Conservation (phyloP, 2,797 vertebrate species). For the Myotis pilosus region DNA sequence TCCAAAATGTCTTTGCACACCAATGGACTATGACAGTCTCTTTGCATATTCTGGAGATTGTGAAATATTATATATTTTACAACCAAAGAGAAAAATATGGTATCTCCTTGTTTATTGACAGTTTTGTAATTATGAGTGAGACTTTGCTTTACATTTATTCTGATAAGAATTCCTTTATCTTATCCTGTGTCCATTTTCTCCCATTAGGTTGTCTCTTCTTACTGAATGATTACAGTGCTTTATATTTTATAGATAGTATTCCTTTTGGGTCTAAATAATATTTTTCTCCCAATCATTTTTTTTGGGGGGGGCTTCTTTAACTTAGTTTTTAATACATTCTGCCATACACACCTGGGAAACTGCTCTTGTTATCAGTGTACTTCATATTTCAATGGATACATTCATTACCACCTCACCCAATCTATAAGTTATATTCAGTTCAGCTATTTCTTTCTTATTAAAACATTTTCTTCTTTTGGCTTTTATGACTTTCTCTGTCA, state of each 20-base stretch:
- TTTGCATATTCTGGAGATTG: neutral
- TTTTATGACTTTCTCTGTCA: neutral
- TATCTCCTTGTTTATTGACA: neutral
- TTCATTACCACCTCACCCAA: neutral
- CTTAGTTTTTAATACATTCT: neutral
- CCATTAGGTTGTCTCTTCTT: neutral
- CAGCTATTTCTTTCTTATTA: neutral
- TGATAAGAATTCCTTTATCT: slow-evolving; percentile 3
- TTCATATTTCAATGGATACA: neutral
- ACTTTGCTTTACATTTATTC: neutral
- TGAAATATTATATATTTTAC: slow-evolving; percentile 19
- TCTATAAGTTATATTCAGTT: neutral
- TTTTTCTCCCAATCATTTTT: neutral
- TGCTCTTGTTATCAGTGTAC: neutral
- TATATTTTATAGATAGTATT: neutral
- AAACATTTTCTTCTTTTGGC: neutral
- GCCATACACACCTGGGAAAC: neutral
- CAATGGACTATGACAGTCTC: neutral
- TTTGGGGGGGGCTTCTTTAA: neutral
- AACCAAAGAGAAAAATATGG: neutral
- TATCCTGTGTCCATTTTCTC: neutral
- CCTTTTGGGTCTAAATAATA: neutral
- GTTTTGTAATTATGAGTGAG: neutral
- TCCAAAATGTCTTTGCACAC: neutral
- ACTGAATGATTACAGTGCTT: neutral